Base-by-base conservation (phyloP, 2,113 vertebrate genomes). In the Myodes glareolus region DNA sequence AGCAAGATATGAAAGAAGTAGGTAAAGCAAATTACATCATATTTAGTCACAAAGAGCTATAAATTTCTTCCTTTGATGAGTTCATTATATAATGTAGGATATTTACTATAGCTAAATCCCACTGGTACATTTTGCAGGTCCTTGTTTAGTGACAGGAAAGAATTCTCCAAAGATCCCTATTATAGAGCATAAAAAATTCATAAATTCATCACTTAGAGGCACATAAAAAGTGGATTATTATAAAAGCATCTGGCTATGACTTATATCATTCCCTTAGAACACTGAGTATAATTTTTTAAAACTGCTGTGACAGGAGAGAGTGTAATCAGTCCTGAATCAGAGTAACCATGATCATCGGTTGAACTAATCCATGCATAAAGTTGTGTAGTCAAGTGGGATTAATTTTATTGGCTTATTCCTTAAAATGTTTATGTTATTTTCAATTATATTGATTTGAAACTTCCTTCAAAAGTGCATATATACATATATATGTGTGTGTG, bases 21-120 rank as follows among this genome's bases (percentile, higher is more conserved):
- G 13, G 67, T 90, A 88, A 92, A 92, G 93, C 50, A 93, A 76
- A 93, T 96, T 67, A 91, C 45, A 27, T 86, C 36, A 92, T 21
- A 39, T 94, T 42, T 93, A 88, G n/a, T 81, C 27, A 94, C 13
- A 86, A 78, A 86, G 50, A 4, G 6, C 80, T 85, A 94, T 50
- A 52, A 91, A 63, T 4, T 91, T 63, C 33, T 73, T 96, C 63
- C 47, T 17, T 68, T 39, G 6, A 3, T 86, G 73, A 73, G 6
- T 90, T 87, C 14, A 93, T 93, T 87, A 92, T 63, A 77, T 17
- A 89, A 39, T 86, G 67, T 52, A 96, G 80, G 91, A 58, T 67
- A 50, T 86, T 91, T 88, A 55, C 31, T 45, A 39, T 7, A 90
- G 72, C 84, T 68, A 36, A 4, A 84, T 86, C 19, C 21, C n/a